phyloP scores from a whole-genome alignment of 2,888 invertebrate species.

The Lysandra bellargus region DNA sequence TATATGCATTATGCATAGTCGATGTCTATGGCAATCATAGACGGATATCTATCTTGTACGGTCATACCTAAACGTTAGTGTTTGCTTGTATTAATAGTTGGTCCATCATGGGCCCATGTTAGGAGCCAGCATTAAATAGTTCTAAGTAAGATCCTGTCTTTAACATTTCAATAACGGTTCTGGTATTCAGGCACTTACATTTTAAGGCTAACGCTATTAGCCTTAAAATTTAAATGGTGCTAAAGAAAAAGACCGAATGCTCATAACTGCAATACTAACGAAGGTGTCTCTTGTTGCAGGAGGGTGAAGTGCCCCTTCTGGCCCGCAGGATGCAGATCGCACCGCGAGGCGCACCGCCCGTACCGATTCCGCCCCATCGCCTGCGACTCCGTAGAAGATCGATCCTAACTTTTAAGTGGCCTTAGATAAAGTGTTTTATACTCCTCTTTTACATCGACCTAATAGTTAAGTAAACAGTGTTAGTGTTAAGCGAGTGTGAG shows the following conservation, averaged over 20 bases:
- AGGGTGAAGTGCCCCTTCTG: slow-evolving; percentile 60
- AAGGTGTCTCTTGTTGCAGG: slow-evolving; percentile 61
- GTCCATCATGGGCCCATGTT: not conserved
- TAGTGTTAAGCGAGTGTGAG: slow-evolving; percentile 69
- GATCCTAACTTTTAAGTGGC: slow-evolving; percentile 72
- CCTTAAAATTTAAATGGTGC: too few species aligned
- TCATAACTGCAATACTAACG: not conserved
- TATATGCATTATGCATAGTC: too few species aligned
- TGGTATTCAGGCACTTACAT: too few species aligned
- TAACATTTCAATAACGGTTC: not conserved
- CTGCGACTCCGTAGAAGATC: slow-evolving; percentile 73
- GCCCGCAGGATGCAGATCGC: slow-evolving; percentile 78
- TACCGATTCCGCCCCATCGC: slow-evolving; percentile 68
- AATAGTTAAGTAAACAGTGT: slow-evolving; percentile 70
- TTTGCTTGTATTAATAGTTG: not conserved
- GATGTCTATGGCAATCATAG: too few species aligned
- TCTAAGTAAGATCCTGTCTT: not conserved
- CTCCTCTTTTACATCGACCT: slow-evolving; percentile 77
- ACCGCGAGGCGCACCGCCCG: slow-evolving; percentile 79
- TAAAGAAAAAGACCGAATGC: too few species aligned
- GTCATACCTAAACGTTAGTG: too few species aligned
- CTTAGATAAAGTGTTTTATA: slow-evolving; percentile 78
- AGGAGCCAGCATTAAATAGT: not conserved
- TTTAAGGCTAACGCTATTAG: too few species aligned
- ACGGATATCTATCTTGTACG: too few species aligned